Evolutionary conservation across 2,797 vertebrate species (phyloP).

Genomic region (Coranthus polyacanthus): DNA sequence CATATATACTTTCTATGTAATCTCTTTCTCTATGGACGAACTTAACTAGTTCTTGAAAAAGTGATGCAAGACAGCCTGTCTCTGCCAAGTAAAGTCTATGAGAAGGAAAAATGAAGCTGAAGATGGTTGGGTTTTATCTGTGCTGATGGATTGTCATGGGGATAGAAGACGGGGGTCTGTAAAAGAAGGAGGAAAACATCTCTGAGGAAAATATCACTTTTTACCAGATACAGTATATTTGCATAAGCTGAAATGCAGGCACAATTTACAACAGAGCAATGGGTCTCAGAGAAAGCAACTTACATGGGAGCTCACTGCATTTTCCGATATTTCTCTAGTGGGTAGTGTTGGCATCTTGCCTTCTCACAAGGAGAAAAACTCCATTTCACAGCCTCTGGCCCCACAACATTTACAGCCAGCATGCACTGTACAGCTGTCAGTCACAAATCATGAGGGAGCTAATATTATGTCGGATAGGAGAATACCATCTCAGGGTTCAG

Average conservation of each 20-base stretch:
- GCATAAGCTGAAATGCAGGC: conserved; percentile 70
- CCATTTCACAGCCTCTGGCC: conserved; percentile 51
- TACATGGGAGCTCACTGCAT: conserved; percentile 40
- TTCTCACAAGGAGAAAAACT: conserved; percentile 43
- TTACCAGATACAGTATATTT: conserved; percentile 61
- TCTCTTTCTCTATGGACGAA: conserved; percentile 30
- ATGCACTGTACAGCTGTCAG: conserved; percentile 47
- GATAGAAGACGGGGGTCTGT: conserved; percentile 26
- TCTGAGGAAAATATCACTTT: conserved; percentile 59
- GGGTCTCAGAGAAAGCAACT: conserved; percentile 49
- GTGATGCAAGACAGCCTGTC: conserved; percentile 42
- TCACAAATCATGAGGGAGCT: conserved; percentile 45
- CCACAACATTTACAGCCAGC: conserved; percentile 28
- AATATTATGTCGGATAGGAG: conserved; percentile 26
- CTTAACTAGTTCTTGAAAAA: conserved; percentile 45
- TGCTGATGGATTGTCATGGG: conserved; percentile 72
- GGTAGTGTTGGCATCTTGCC: conserved; percentile 35
- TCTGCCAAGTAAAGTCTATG: conserved; percentile 55
- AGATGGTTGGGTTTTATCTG: conserved; percentile 69
- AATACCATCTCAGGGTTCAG: background rate
- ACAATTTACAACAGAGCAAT: conserved; percentile 61
- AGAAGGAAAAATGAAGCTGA: conserved; percentile 53
- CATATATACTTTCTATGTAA: conserved; percentile 49
- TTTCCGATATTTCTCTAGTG: conserved; percentile 55
- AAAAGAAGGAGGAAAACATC: conserved; percentile 32